These are phyloP conservation scores for Gerris buenoi DNA, from an alignment of 1,140 invertebrate genomes.

Conservation along the genomic window DNA sequence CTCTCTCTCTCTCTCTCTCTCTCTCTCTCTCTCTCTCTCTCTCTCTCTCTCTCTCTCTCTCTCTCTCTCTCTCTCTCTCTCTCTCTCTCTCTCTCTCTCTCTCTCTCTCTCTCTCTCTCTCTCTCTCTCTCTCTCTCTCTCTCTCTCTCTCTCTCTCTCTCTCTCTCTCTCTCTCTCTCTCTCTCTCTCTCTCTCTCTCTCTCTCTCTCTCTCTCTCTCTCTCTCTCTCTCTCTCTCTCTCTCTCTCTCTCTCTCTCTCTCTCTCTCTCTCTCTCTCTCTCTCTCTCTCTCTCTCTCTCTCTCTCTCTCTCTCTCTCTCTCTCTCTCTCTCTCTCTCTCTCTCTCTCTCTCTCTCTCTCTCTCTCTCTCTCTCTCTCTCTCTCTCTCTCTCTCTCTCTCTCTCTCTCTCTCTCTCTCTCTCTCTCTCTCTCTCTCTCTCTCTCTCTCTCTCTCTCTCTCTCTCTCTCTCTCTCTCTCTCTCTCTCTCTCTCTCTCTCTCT, in stretches of 20 bases:
- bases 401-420: not conserved
- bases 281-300: not conserved
- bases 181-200: not conserved
- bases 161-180: not conserved
- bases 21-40: constrained; percentile 2
- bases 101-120: not conserved
- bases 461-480: not conserved
- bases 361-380: not conserved
- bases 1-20: not conserved
- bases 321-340: not conserved
- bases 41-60: not conserved
- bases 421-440: not conserved
- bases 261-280: not conserved
- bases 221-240: not conserved
- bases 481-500: not conserved
- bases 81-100: not conserved
- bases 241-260: not conserved
- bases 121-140: not conserved
- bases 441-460: not conserved
- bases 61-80: constrained; percentile 1
- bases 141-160: too few relatives aligned
- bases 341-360: not conserved
- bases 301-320: not conserved
- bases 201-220: too few relatives aligned
- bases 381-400: not conserved